phyloP scores from a whole-genome alignment of 2,888 invertebrate species.

The Venustoraphidia nigricollis region DNA sequence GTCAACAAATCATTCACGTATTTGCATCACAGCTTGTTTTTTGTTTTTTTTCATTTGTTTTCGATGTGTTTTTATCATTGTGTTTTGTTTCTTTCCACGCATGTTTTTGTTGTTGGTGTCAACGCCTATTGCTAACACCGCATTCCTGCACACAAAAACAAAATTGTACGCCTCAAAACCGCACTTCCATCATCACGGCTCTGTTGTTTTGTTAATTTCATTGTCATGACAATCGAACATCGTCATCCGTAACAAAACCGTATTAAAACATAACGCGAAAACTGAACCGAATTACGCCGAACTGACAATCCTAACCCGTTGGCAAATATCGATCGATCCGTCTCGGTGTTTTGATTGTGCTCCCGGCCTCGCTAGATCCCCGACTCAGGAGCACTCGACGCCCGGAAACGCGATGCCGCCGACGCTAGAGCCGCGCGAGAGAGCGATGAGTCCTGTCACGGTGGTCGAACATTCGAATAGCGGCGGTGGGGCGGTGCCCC shows the following conservation, averaged over 20 bases:
- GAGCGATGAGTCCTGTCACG: constrained; percentile 29
- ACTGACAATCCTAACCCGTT: too few relatives aligned
- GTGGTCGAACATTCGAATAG: constrained; percentile 21
- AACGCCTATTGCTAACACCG: too few relatives aligned
- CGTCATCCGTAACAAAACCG: too few relatives aligned
- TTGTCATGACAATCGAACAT: too few relatives aligned
- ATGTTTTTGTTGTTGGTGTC: constrained; percentile 33
- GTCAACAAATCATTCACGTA: neutral
- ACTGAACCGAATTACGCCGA: too few relatives aligned
- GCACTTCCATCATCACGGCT: too few relatives aligned
- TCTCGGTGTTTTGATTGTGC: constrained; percentile 6
- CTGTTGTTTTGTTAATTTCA: too few relatives aligned
- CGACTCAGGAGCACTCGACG: neutral
- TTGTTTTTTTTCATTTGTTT: neutral
- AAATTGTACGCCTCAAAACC: too few relatives aligned
- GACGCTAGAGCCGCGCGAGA: constrained; percentile 25
- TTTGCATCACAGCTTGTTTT: neutral
- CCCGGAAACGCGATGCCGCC: constrained; percentile 14
- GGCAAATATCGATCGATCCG: too few relatives aligned
- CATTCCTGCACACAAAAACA: too few relatives aligned
- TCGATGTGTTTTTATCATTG: neutral
- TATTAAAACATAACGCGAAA: too few relatives aligned
- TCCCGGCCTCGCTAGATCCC: constrained; percentile 5
- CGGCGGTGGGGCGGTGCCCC: too few relatives aligned
- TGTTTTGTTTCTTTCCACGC: constrained; percentile 26